Conservation (phyloP, 2,888 invertebrate genomes). For the Metacarcinus magister region DNA sequence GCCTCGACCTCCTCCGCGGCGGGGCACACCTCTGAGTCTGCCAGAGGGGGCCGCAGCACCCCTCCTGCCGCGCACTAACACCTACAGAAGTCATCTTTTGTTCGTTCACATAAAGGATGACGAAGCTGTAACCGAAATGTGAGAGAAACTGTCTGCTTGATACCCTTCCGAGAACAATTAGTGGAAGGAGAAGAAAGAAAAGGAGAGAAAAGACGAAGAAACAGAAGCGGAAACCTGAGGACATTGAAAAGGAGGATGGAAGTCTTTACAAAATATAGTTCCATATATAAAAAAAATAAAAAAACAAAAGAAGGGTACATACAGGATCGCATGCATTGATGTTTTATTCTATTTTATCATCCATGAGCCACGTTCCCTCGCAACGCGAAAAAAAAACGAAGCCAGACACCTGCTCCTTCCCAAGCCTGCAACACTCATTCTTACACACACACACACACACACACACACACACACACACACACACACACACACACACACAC, state of each 20-base stretch:
- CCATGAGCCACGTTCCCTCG: too few species aligned
- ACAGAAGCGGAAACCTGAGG: neutral
- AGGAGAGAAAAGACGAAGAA: neutral
- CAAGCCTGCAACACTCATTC: neutral
- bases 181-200: neutral
- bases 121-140: neutral
- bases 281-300: neutral
- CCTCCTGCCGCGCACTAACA: neutral
- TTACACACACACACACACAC: neutral
- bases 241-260: neutral
- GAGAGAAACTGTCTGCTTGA: neutral
- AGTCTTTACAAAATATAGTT: neutral
- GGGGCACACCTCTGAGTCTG: slow-evolving; percentile 11
- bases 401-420: neutral
- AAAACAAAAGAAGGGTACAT: neutral
- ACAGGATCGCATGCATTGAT: neutral
- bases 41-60: slow-evolving; percentile 31
- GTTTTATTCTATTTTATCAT: neutral
- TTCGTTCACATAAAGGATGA: neutral
- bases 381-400: too few species aligned
- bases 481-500: neutral
- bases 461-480: neutral
- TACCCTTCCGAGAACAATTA: neutral
- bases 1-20: slow-evolving; percentile 38
- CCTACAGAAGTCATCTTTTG: slow-evolving; percentile 22